These are phyloP conservation scores for Tyria jacobaeae DNA, from an alignment of 2,888 invertebrate genomes.

Conservation along the genomic window DNA sequence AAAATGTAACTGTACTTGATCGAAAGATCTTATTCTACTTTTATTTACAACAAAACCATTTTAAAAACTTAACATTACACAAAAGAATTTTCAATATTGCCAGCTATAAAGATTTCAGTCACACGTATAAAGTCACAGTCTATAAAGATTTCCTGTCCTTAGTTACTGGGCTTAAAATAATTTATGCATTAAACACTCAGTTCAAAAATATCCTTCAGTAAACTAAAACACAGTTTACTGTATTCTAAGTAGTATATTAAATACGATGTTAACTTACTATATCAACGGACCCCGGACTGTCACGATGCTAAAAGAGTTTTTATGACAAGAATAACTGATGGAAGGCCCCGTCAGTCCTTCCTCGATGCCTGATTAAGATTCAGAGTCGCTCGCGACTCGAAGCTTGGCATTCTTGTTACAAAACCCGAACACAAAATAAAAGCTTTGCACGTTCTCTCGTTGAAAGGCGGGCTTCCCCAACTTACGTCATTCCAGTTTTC, in stretches of 20 bases:
- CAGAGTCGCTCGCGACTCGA: slow-evolving; percentile 70
- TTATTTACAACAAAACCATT: slow-evolving; percentile 13
- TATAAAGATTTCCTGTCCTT: slow-evolving; percentile 53
- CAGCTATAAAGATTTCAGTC: slow-evolving; percentile 35
- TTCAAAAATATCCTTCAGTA: slow-evolving; percentile 34
- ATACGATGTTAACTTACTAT: slow-evolving; percentile 35
- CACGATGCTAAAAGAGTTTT: slow-evolving; percentile 68
- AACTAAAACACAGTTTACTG: background rate
- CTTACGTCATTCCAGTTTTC: slow-evolving; percentile 70
- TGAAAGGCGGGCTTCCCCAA: slow-evolving; percentile 77
- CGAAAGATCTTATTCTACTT: slow-evolving; percentile 16
- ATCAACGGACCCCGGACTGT: slow-evolving; percentile 28
- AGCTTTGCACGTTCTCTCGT: slow-evolving; percentile 79
- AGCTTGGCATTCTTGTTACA: slow-evolving; percentile 79
- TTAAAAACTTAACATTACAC: slow-evolving; percentile 1
- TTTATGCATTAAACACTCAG: too few relatives aligned
- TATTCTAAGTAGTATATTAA: background rate
- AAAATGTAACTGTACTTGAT: slow-evolving; percentile 20
- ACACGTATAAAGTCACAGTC: slow-evolving; percentile 23
- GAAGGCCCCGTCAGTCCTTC: slow-evolving; percentile 71
- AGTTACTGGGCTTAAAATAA: slow-evolving; percentile 42
- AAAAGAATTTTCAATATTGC: slow-evolving; percentile 24
- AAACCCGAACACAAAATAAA: slow-evolving; percentile 81
- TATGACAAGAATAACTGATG: slow-evolving; percentile 81
- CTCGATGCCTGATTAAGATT: slow-evolving; percentile 80